A percentile compares a stretch with the other conserved stretches of the same genome.
Evolutionary conservation across 1,140 invertebrate species (phyloP).

Genomic region (Pseudomyrmex gracilis): DNA sequence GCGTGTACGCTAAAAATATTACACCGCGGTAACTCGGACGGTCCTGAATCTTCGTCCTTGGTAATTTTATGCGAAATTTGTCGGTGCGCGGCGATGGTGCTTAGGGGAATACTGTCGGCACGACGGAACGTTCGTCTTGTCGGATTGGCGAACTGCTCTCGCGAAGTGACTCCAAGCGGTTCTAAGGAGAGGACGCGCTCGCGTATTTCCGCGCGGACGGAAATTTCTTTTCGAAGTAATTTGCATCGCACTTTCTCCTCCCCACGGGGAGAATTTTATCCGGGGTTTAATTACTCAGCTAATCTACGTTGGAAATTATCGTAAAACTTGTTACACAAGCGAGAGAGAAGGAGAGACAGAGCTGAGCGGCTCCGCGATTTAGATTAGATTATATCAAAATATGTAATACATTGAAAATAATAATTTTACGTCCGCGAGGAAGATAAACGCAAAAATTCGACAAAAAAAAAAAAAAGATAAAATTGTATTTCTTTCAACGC

Average conservation of each 20-base stretch:
- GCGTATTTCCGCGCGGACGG: background rate
- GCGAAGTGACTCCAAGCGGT: slow-evolving; percentile 27
- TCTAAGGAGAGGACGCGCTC: background rate
- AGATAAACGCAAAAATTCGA: background rate
- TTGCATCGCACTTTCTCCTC: slow-evolving; percentile 20
- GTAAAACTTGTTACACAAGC: background rate
- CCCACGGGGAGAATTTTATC: slow-evolving; percentile 29
- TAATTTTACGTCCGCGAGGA: background rate
- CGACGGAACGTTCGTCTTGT: slow-evolving; percentile 45
- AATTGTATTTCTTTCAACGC: no score
- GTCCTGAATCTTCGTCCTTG: slow-evolving; percentile 52
- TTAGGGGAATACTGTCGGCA: slow-evolving; percentile 39
- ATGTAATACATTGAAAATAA: background rate
- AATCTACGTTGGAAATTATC: slow-evolving; percentile 40
- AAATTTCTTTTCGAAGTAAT: slow-evolving; percentile 42
- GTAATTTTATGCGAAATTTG: slow-evolving; percentile 61
- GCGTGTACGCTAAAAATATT: slow-evolving; percentile 68
- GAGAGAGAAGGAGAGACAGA: background rate
- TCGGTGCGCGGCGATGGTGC: background rate
- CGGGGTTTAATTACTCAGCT: slow-evolving; percentile 32
- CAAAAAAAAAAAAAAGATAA: background rate
- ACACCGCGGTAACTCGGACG: slow-evolving; percentile 32
- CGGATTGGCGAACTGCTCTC: slow-evolving; percentile 43
- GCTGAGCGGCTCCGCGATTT: background rate
- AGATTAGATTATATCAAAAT: slow-evolving; percentile 6